A percentile compares a stretch with the other conserved stretches of the same genome.
Evolutionary conservation across 2,113 vertebrate genomes (phyloP).

Genomic region (pig (Sus scrofa)): T2T-Sscrofa CM000820.6:35013501-35014000

Average conservation of each 20-base stretch:
- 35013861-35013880: neutral
- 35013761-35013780: neutral
- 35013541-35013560: neutral
- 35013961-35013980: neutral
- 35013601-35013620: neutral
- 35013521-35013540: neutral
- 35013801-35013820: neutral
- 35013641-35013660: neutral
- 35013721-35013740: neutral
- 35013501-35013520: neutral
- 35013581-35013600: neutral
- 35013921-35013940: neutral
- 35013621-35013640: neutral
- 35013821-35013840: neutral
- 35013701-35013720: neutral
- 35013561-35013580: neutral
- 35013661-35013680: neutral
- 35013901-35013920: neutral
- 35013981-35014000: neutral
- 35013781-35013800: neutral
- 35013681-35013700: neutral
- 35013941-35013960: neutral
- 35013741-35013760: neutral
- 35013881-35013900: neutral
- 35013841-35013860: neutral